Evolutionary conservation across 2,888 invertebrate genomes (phyloP), one percentile per base, ranked within the genome.

Genomic region (Dasysyrphus tricinctus): DNA sequence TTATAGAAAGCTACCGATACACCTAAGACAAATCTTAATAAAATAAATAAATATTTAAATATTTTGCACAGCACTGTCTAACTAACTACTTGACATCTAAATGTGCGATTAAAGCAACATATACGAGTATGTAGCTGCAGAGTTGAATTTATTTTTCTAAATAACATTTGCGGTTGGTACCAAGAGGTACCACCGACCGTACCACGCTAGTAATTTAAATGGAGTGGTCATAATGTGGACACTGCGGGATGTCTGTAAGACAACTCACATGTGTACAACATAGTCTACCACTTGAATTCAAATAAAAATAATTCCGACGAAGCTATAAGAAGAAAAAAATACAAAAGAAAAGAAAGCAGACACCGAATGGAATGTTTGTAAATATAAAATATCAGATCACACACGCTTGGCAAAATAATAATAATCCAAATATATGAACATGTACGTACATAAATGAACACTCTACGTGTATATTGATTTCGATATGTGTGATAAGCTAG

Each of bases 331-430:
- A 51, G 29, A 29, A 29, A 54, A 3, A 56, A 56, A 56, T n/a
- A 51, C 24, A 32, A n/a, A n/a, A 51, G 24, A 56, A 56, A 32
- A 56, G 56, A 56, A 56, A 56, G 56, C 32, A 32, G 32, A 56
- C 8, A 56, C n/a, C 56, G 19, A 51, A 12, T 6, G 24, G 11
- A 19, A 51, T 51, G n/a, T n/a, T n/a, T n/a, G 24, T 12, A 11
- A 19, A 49, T 19, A 11, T 11, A 49, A 49, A 49, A 49, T 49
- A 49, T 19, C 19, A 49, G 19, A 8, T 47, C 16, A 49, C 49
- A 49, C 5, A 19, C 7, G 19, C n/a, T 42, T 42, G 42, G 42
- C 5, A 49, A 19, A 49, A 49, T 49, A 19, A 19, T 49, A 49
- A 19, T 49, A 49, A 19, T 6, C 4, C 19, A 49, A 19, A 24